These are phyloP conservation scores for Mycalesis mineus DNA, from an alignment of 2,888 invertebrate genomes.

Conservation along the genomic window DNA sequence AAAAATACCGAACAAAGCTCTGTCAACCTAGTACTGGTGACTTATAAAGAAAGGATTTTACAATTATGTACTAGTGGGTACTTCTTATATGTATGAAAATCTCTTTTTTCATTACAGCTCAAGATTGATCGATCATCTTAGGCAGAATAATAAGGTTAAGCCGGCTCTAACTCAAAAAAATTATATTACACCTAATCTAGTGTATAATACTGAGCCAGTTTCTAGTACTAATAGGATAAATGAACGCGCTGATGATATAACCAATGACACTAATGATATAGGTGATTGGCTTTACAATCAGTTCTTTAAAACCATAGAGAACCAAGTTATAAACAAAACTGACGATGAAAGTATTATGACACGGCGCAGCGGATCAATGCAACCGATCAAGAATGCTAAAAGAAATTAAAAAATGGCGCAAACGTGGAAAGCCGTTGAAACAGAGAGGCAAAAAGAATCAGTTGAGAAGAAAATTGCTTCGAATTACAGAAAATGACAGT, in stretches of 20 bases:
- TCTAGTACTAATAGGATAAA: conserved; percentile 38
- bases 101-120: conserved; percentile 35
- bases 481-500: conserved; percentile 63
- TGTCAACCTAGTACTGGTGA: no score
- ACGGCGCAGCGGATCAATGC: conserved; percentile 44
- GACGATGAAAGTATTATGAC: conserved; percentile 39
- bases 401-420: conserved; percentile 20
- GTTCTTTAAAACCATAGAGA: conserved; percentile 69
- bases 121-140: conserved; percentile 48
- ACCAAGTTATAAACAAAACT: conserved; percentile 62
- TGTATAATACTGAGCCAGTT: conserved; percentile 27
- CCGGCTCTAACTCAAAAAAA: conserved; percentile 36
- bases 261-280: conserved; percentile 58
- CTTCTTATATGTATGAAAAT: not conserved
- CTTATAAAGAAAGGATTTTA: no score
- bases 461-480: conserved; percentile 49
- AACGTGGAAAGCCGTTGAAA: conserved; percentile 36
- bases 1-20: no score
- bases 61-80: no score
- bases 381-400: conserved; percentile 21
- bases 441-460: conserved; percentile 33
- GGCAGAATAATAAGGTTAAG: conserved; percentile 40
- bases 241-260: conserved; percentile 45
- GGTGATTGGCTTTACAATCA: conserved; percentile 71
- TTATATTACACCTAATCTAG: conserved; percentile 8